phyloP scores from a whole-genome alignment of 2,113 vertebrate species.

The Anguilla rostrata region DNA sequence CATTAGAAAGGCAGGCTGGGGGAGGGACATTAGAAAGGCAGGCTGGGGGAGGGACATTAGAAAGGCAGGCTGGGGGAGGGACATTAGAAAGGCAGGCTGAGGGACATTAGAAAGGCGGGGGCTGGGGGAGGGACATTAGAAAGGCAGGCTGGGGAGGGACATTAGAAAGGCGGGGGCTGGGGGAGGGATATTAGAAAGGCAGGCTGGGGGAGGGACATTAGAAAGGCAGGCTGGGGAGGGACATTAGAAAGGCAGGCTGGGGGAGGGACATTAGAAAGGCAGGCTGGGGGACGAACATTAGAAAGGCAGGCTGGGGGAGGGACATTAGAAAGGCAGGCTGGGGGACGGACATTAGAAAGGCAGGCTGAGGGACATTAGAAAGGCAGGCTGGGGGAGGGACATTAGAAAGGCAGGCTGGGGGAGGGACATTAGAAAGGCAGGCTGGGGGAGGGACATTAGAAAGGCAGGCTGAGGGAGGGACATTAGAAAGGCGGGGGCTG shows the following conservation, averaged over 20 bases:
- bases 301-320: constrained; percentile 48
- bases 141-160: constrained; percentile 44
- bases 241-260: constrained; percentile 48
- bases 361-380: constrained; percentile 38
- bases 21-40: too few species aligned
- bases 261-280: too few species aligned
- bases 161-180: constrained; percentile 47
- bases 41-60: too few species aligned
- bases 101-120: constrained; percentile 25
- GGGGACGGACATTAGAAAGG: constrained; percentile 52
- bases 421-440: too few species aligned
- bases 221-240: constrained; percentile 48
- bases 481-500: constrained; percentile 50
- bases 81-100: too few species aligned
- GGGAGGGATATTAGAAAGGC: too few species aligned
- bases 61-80: too few species aligned
- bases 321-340: constrained; percentile 27
- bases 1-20: too few species aligned
- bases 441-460: constrained; percentile 53
- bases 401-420: constrained; percentile 52
- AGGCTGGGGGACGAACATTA: constrained; percentile 52
- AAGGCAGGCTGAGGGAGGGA: constrained; percentile 44
- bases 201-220: constrained; percentile 52
- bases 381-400: constrained; percentile 48
- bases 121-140: neutral